These are phyloP conservation scores for Diplodus puntazzo DNA, from an alignment of 2,797 vertebrate species.

Conservation along the genomic window DNA sequence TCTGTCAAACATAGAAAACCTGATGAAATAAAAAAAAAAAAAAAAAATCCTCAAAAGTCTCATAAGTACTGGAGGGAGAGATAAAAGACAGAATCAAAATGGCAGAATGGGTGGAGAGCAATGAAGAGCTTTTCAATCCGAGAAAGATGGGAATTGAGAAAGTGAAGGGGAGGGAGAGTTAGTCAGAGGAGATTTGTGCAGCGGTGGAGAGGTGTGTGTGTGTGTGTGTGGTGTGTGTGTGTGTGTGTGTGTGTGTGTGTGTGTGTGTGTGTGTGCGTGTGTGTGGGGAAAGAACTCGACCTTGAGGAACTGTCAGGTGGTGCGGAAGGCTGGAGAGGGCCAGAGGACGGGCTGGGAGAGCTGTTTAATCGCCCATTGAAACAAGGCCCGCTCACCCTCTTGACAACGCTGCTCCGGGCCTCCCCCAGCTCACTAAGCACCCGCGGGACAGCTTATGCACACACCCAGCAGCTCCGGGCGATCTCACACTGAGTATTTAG, in stretches of 20 bases:
- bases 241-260: not conserved
- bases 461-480: constrained; percentile 49
- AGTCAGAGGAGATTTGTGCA: constrained; percentile 40
- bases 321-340: constrained; percentile 52
- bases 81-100: constrained; percentile 6
- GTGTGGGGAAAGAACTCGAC: constrained; percentile 49
- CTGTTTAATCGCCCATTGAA: constrained; percentile 68
- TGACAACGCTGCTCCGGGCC: constrained; percentile 44
- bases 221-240: not conserved
- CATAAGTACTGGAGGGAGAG: not conserved
- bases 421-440: constrained; percentile 53
- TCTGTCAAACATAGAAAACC: not conserved
- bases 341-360: constrained; percentile 50
- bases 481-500: constrained; percentile 48
- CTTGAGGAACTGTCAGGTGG: constrained; percentile 63
- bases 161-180: constrained; percentile 16
- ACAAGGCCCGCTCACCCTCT: constrained; percentile 57
- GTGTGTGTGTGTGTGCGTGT: constrained; percentile 6
- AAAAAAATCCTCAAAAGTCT: not conserved
- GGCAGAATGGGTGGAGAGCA: not conserved
- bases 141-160: constrained; percentile 19
- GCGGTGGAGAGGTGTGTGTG: constrained; percentile 23
- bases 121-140: not conserved
- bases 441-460: constrained; percentile 42
- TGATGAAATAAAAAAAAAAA: not conserved